Conservation (phyloP, 2,888 invertebrate genomes). For the Nemotelus nigrinus region DNA sequence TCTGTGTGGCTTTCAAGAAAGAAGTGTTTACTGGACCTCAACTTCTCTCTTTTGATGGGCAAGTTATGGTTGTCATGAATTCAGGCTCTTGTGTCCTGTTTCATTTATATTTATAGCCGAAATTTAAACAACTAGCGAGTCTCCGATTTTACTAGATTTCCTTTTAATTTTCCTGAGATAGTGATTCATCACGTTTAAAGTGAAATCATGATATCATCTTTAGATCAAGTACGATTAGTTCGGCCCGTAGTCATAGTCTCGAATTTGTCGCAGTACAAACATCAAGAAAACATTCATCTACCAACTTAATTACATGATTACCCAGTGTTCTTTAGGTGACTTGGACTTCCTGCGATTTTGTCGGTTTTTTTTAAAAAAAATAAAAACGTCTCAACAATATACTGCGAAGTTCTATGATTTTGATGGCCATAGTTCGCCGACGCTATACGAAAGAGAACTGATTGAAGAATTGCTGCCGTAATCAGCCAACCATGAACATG, state of each 20-base stretch:
- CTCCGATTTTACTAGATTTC: no score
- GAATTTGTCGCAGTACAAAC: no score
- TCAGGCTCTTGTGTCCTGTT: no score
- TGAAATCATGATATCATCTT: neutral
- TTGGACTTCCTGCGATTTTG: slow-evolving; percentile 42
- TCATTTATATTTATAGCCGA: no score
- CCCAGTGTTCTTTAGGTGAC: slow-evolving; percentile 32
- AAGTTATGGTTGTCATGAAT: no score
- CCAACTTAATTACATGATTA: neutral
- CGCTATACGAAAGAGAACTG: neutral
- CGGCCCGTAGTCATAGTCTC: no score
- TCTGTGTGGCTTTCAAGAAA: no score
- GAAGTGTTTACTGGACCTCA: no score
- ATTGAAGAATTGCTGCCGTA: slow-evolving; percentile 35
- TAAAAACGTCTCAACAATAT: no score
- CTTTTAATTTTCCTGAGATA: neutral
- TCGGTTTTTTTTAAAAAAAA: neutral
- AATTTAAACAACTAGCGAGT: no score
- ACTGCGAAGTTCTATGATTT: neutral
- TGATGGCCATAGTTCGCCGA: slow-evolving; percentile 30
- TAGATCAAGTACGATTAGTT: neutral
- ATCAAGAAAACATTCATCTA: no score
- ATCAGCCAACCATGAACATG: slow-evolving; percentile 35
- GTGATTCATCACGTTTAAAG: neutral
- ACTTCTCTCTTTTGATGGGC: no score